Percentiles rank a stretch among this genome's conserved stretches.
Evolutionary conservation across 2,888 invertebrate species (phyloP).

Genomic region (Oxyteleia sp.): DNA sequence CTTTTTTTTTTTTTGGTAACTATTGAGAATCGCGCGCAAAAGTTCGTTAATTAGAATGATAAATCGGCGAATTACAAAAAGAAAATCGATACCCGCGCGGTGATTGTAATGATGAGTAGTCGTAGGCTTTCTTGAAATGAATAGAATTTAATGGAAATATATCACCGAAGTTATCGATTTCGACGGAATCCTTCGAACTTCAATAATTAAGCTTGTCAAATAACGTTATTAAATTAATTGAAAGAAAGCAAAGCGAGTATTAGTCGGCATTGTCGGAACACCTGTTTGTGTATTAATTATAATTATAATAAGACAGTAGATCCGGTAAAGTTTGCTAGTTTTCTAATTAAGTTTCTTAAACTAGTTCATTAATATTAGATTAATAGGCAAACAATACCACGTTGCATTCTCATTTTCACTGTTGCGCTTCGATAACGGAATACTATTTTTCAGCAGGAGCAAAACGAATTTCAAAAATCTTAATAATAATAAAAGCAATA

Average conservation of each 20-base stretch:
- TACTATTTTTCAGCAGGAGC: too few species aligned
- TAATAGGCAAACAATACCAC: neutral
- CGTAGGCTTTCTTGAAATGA: too few species aligned
- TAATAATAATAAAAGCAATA: too few species aligned
- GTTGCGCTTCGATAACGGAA: too few species aligned
- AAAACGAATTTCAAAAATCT: too few species aligned
- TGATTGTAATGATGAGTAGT: too few species aligned
- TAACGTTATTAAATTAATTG: conserved; percentile 17
- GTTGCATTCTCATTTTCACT: neutral
- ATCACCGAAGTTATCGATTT: conserved; percentile 7
- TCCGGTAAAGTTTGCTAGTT: neutral
- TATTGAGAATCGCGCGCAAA: too few species aligned
- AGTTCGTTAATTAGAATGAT: neutral
- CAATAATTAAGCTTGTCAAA: conserved; percentile 19
- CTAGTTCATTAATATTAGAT: neutral
- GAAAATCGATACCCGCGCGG: too few species aligned
- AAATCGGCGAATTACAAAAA: too few species aligned
- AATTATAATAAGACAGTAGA: conserved; percentile 1
- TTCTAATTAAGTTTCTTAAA: conserved; percentile 15
- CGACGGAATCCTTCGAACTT: conserved; percentile 4
- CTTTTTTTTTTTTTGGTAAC: too few species aligned
- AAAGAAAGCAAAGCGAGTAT: conserved; percentile 12
- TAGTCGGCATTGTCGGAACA: neutral
- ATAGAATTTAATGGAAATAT: conserved; percentile 6
- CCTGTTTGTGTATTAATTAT: conserved; percentile 13